Conservation (phyloP, 1,140 invertebrate genomes). For the Protaetia brevitarsis region DNA sequence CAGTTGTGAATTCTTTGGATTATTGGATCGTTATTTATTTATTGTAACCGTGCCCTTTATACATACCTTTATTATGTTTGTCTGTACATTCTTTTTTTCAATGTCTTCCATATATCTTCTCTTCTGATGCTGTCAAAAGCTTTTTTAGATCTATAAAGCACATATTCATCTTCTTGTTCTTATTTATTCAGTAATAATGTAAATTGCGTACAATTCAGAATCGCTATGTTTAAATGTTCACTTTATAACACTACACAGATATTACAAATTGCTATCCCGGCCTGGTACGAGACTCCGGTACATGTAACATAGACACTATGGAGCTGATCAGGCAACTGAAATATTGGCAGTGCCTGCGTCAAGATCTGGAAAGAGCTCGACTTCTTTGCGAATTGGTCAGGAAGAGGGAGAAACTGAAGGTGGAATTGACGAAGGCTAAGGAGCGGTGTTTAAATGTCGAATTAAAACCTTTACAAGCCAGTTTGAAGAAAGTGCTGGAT, state of each 20-base stretch:
- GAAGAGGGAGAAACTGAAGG: conserved; percentile 92
- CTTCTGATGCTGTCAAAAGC: too few relatives aligned
- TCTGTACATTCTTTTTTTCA: too few relatives aligned
- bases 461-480: conserved; percentile 76
- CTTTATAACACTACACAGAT: background rate
- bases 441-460: conserved; percentile 78
- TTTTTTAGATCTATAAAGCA: too few relatives aligned
- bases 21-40: too few relatives aligned
- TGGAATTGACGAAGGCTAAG: conserved; percentile 78
- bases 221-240: too few relatives aligned
- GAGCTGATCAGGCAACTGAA: conserved; percentile 85
- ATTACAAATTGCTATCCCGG: conserved; percentile 21
- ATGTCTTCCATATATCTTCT: too few relatives aligned
- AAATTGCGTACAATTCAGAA: too few relatives aligned
- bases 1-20: too few relatives aligned
- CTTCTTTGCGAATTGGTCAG: conserved; percentile 91
- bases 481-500: conserved; percentile 72
- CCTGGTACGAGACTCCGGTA: conserved; percentile 40
- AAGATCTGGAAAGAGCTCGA: conserved; percentile 91
- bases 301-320: conserved; percentile 56
- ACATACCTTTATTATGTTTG: too few relatives aligned
- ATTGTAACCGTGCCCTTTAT: too few relatives aligned
- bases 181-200: too few relatives aligned
- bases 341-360: conserved; percentile 91
- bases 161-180: too few relatives aligned